Evolutionary conservation across 2,113 vertebrate genomes (phyloP), one percentile per base, ranked within the genome.

Genomic region (Passer domesticus): DNA sequence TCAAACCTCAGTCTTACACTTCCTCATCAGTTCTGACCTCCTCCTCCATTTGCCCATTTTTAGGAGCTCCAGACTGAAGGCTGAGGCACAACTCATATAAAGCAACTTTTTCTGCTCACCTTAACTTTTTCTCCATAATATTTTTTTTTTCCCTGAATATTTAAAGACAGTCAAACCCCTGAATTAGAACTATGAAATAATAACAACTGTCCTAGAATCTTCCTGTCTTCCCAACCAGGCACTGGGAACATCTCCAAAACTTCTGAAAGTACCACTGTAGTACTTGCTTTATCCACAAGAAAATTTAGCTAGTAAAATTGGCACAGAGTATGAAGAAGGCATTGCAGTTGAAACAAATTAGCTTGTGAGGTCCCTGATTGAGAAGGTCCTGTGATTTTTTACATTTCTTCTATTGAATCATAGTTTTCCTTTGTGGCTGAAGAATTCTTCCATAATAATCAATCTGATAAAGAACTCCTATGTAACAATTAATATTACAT

Each of bases 331-430:
- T 35, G 20, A 27, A 82, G 16, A 50, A 14, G 16, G 9, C 12
- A 41, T 6, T 85, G 16, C 7, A 77, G 50, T 24, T 55, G 2
- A 24, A 66, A 41, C 25, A 46, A 21, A 13, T 76, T 41, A 23
- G 5, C 12, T 30, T 37, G 5, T 56, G 19, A 47, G 10, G 13
- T 20, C 25, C 28, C 14, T 31, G 39, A 17, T 20, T 76, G 13
- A 60, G 18, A 56, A 41, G 11, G 1, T 60, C 10, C 18, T 46
- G 13, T 76, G 21, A 25, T 50, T 56, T 76, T 50, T 15, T 2
- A 13, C 0, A 0, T 60, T 60, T 17, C 37, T 10, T 66, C 23
- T 2, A 1, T 2, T 49, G 53, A 89, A 62, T 3, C 5, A 13
- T 11, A 37, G 6, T 21, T 63, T 89, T 23, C 19, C 25, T 68